Base-by-base conservation (phyloP, 2,888 invertebrate species). In the Ornithoptera priamus region DNA sequence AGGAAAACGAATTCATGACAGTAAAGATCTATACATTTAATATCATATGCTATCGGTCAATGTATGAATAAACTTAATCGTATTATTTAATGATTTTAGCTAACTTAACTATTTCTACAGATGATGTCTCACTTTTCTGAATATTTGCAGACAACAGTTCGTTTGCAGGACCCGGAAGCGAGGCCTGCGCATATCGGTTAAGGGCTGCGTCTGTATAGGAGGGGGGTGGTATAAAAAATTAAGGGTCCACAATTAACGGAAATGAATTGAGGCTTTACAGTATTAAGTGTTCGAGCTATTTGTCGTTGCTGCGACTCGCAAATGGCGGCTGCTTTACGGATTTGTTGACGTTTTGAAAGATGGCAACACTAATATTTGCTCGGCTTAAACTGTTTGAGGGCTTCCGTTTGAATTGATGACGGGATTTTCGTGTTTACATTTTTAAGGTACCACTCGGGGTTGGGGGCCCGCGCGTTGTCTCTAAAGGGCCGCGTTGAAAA, bases 251-350 rank as follows among this genome's bases (percentile, higher is more conserved):
- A 86, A 87, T 88, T 85, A 86, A 83, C 80, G 80, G 78, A 80
- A 86, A 86, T 84, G 83, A 88, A 87, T 87, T 83, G 85, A 80
- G 78, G 86, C 84, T 83, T 87, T 80, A 79, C 77, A 78, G 81
- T 79, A 84, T 85, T 82, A 82, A 79, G 76, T 74, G 77, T 78
- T 78, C 79, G 72, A 76, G 78, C 78, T 81, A 81, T 83, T 85
- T 82, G 85, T 85, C 81, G 79, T 72, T 73, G 76, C 74, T 76
- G 75, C 79, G 81, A 73, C 77, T 69, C 70, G 70, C 69, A 56
- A 67, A 65, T 68, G 65, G 65, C 70, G 77, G 39, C 79, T 79
- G 65, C 61, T 62, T 66, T 80, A 80, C 78, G 79, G 80, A 77
- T 75, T 79, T 78, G 86, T 75, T 82, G 87, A 86, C 85, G 78